These are phyloP conservation scores for Amphilophus citrinellus DNA, from an alignment of 2,113 vertebrate genomes.

Conservation along the genomic window DNA sequence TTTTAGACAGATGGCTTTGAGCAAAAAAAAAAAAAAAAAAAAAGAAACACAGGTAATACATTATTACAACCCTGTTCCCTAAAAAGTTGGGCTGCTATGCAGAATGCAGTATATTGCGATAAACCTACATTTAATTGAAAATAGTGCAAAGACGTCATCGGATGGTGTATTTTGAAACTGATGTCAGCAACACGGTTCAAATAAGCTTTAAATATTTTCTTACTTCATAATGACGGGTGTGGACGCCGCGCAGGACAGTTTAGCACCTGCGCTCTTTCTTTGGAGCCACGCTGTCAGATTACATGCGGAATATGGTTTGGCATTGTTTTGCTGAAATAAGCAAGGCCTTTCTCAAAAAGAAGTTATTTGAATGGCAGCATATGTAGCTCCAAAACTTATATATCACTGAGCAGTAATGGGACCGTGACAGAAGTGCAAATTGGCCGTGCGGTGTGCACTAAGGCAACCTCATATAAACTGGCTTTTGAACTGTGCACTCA, in stretches of 20 bases:
- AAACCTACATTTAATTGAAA: not conserved
- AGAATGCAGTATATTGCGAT: not conserved
- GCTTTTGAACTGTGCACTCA: not conserved
- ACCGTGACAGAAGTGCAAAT: not conserved
- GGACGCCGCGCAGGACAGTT: not conserved
- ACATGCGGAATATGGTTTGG: too few species aligned
- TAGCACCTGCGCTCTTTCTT: slow-evolving; percentile 1
- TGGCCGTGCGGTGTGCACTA: not conserved
- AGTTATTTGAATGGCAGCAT: too few species aligned
- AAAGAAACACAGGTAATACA: not conserved
- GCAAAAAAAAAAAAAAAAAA: slow-evolving; percentile 13
- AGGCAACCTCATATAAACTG: not conserved
- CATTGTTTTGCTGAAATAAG: too few species aligned
- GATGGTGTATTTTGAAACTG: not conserved
- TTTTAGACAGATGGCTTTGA: not conserved
- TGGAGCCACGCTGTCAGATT: not conserved
- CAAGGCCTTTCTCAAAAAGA: too few species aligned
- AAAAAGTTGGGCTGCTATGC: not conserved
- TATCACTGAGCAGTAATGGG: not conserved
- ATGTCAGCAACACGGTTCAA: not conserved
- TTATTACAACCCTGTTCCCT: not conserved
- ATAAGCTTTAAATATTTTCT: not conserved
- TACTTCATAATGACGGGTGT: not conserved
- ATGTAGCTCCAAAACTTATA: too few species aligned
- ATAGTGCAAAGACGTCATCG: not conserved